Evolutionary conservation across 1,140 invertebrate species (phyloP).

Genomic region (Penaeus japonicus): DNA sequence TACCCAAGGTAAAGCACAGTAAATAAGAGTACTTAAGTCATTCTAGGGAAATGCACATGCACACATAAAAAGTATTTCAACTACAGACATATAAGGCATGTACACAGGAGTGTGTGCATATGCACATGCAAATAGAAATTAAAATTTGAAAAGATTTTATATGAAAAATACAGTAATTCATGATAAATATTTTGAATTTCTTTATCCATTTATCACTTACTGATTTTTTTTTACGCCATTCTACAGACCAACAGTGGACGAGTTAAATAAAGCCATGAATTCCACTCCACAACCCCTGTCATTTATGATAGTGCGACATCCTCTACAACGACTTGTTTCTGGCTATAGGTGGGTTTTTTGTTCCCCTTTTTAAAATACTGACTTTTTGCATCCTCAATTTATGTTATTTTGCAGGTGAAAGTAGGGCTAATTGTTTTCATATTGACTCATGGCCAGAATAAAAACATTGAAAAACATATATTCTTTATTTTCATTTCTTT

Average conservation of each 20-base stretch:
- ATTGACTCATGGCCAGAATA: too few species aligned
- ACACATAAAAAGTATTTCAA: background rate
- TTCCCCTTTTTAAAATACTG: background rate
- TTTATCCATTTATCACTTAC: background rate
- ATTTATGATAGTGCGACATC: conserved; percentile 88
- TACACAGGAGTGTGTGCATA: too few species aligned
- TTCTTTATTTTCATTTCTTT: too few species aligned
- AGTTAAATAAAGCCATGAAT: conserved; percentile 71
- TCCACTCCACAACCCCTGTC: conserved; percentile 70
- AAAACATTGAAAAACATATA: too few species aligned
- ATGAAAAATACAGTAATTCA: too few species aligned
- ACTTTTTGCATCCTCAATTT: background rate
- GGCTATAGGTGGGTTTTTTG: conserved; percentile 92
- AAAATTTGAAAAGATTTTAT: too few species aligned
- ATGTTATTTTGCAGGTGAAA: background rate
- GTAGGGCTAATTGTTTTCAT: background rate
- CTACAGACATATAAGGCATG: too few species aligned
- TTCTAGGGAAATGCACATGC: background rate
- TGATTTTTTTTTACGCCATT: background rate
- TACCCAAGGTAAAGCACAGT: conserved; percentile 68
- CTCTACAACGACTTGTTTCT: conserved; percentile 86
- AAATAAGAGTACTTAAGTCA: background rate
- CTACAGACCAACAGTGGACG: conserved; percentile 72
- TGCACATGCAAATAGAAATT: too few species aligned
- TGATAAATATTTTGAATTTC: too few species aligned